phyloP scores from a whole-genome alignment of 2,113 vertebrate genomes.

The Apistogramma diplotaenia region DNA sequence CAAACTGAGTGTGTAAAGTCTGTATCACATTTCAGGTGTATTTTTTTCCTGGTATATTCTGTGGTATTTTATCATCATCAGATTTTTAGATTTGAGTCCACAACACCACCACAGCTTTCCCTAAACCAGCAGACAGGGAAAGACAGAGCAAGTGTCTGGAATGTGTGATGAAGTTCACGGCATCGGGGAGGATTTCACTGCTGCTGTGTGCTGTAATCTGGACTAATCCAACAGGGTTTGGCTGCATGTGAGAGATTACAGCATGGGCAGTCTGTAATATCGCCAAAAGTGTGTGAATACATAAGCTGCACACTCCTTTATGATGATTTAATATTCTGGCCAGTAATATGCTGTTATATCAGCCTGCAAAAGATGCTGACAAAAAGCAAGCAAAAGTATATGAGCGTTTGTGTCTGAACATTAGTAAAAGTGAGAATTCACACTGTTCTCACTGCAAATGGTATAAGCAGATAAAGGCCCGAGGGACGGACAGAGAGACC shows the following conservation, averaged over 20 bases:
- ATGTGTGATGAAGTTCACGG: slow-evolving; percentile 8
- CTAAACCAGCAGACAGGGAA: not conserved
- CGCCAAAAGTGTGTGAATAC: not conserved
- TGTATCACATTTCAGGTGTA: not conserved
- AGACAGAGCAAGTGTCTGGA: not conserved
- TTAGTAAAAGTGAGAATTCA: slow-evolving; percentile 1
- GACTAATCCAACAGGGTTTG: slow-evolving; percentile 59
- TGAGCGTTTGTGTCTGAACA: not conserved
- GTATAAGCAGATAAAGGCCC: slow-evolving; percentile 1
- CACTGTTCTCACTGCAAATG: not conserved
- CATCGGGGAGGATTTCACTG: slow-evolving; percentile 41
- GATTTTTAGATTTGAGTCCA: not conserved
- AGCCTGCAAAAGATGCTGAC: not conserved
- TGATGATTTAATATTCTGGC: not conserved
- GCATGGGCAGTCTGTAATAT: not conserved
- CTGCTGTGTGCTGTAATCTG: slow-evolving; percentile 59
- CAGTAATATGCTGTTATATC: not conserved
- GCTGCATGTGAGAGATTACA: slow-evolving; percentile 57
- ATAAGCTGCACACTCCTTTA: not conserved
- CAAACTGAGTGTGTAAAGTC: not conserved
- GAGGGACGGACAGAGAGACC: slow-evolving; percentile 18
- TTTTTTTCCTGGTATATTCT: not conserved
- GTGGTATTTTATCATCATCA: not conserved
- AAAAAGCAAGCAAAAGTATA: not conserved
- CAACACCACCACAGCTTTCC: not conserved